A percentile compares a stretch with the other conserved stretches of the same genome.
Conservation (phyloP, 64 coral and sea anemone species). For the Catalaphyllia jardinei region DNA sequence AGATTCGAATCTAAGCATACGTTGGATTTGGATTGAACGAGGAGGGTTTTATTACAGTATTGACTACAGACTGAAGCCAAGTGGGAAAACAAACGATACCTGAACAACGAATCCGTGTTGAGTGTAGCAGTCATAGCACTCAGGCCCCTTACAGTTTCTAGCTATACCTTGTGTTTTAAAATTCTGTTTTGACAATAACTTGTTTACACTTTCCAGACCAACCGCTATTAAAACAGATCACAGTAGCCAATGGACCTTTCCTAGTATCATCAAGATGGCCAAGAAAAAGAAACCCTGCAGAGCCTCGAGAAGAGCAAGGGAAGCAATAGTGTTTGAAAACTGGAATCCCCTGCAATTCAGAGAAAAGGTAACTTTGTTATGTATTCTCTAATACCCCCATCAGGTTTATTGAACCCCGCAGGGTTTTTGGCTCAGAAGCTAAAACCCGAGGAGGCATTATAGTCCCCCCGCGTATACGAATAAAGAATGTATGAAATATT, state of each 20-base stretch:
- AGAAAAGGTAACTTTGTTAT: constrained; percentile 19
- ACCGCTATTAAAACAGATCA: not conserved
- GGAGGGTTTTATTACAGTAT: too few relatives aligned
- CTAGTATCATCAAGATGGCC: constrained; percentile 9
- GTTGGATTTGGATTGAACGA: too few relatives aligned
- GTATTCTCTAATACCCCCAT: not conserved
- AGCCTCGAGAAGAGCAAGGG: constrained; percentile 7
- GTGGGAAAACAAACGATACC: too few relatives aligned
- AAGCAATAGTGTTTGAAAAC: constrained; percentile 1
- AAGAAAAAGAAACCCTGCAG: constrained; percentile 6
- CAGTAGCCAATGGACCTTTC: constrained; percentile 2
- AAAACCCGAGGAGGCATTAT: too few relatives aligned
- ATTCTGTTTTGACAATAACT: not conserved
- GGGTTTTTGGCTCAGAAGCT: too few relatives aligned
- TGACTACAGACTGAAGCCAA: too few relatives aligned
- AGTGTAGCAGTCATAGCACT: too few relatives aligned
- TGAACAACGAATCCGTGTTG: too few relatives aligned
- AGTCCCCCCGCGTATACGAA: too few relatives aligned
- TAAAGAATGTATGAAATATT: too few relatives aligned
- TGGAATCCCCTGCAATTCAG: not conserved
- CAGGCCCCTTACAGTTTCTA: too few relatives aligned
- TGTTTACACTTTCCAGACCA: constrained; percentile 6
- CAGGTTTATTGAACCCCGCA: not conserved
- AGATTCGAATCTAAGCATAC: too few relatives aligned
- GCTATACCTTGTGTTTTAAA: not conserved